Evolutionary conservation across 2,797 vertebrate species (phyloP).

Genomic region (Lerista edwardsae): DNA sequence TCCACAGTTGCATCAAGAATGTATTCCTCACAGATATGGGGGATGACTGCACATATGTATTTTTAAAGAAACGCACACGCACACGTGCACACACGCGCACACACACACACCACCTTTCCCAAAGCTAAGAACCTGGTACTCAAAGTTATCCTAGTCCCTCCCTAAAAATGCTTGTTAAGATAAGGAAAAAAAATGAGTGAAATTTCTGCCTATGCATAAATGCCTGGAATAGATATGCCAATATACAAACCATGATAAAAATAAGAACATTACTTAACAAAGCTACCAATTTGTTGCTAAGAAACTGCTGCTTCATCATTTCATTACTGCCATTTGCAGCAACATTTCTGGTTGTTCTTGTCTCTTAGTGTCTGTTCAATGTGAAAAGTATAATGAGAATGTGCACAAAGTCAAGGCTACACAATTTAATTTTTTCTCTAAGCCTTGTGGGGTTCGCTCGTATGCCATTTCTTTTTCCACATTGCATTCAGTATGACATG

Average conservation of each 20-base stretch:
- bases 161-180: too few relatives aligned
- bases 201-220: conserved; percentile 38
- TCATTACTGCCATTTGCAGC: conserved; percentile 59
- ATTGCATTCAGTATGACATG: conserved; percentile 6
- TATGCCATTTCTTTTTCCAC: conserved; percentile 12
- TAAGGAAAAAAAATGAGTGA: background rate
- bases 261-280: conserved; percentile 51
- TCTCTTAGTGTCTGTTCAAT: conserved; percentile 46
- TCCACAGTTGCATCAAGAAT: too few relatives aligned
- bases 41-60: too few relatives aligned
- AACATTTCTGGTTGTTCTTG: conserved; percentile 58
- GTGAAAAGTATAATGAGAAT: conserved; percentile 54
- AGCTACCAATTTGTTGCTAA: conserved; percentile 74
- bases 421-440: conserved; percentile 15
- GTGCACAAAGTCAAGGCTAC: conserved; percentile 21
- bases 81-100: too few relatives aligned
- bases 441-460: background rate
- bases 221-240: background rate
- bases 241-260: conserved; percentile 38
- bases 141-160: too few relatives aligned
- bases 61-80: too few relatives aligned
- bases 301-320: conserved; percentile 69
- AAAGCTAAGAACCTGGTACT: too few relatives aligned
- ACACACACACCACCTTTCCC: too few relatives aligned
- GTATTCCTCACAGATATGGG: too few relatives aligned